These are phyloP conservation scores for Oryzaephilus surinamensis DNA, from an alignment of 1,140 invertebrate species.

Conservation along the genomic window DNA sequence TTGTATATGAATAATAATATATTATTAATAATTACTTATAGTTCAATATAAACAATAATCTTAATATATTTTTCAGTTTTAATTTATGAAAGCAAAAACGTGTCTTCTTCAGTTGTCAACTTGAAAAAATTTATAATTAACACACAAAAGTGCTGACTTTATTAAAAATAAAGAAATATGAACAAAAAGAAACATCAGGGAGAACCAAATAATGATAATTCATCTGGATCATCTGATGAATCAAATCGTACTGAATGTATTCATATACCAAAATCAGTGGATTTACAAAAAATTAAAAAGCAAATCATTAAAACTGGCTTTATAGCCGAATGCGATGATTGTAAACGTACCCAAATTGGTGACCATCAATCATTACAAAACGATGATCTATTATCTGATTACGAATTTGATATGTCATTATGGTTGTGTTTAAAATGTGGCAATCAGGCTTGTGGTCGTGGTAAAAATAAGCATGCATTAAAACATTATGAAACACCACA, in stretches of 20 bases:
- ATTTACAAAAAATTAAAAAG: slow-evolving; percentile 52
- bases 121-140: no score
- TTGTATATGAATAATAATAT: no score
- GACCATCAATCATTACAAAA: slow-evolving; percentile 25
- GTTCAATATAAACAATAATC: no score
- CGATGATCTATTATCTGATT: slow-evolving; percentile 33
- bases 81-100: no score
- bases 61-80: no score
- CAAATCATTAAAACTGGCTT: slow-evolving; percentile 45
- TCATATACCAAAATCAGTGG: slow-evolving; percentile 59
- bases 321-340: slow-evolving; percentile 49
- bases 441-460: slow-evolving; percentile 62
- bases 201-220: slow-evolving; percentile 45
- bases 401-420: slow-evolving; percentile 48
- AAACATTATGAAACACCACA: slow-evolving; percentile 64
- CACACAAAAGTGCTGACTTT: no score
- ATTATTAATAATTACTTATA: no score
- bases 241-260: slow-evolving; percentile 43
- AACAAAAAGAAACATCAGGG: slow-evolving; percentile 55
- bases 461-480: slow-evolving; percentile 60
- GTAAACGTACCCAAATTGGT: slow-evolving; percentile 36
- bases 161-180: no score
- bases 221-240: slow-evolving; percentile 51
- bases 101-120: no score
- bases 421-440: slow-evolving; percentile 67